phyloP scores from a whole-genome alignment of 2,797 vertebrate species.

The Melanotaenia trifasciata region DNA sequence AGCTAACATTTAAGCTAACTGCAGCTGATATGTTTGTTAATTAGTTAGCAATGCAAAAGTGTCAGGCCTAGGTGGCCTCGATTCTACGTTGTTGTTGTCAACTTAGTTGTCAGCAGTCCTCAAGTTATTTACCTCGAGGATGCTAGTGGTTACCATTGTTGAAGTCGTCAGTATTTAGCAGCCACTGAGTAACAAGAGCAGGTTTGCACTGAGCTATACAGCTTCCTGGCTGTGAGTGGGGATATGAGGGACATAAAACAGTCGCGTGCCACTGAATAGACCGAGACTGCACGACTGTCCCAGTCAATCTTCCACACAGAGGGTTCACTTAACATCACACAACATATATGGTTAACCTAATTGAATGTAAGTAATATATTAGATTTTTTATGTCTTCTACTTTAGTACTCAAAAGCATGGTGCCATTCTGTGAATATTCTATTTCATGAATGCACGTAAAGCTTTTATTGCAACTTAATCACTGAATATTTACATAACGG shows the following conservation, averaged over 20 bases:
- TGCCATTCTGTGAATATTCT: too few relatives aligned
- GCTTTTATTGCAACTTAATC: too few relatives aligned
- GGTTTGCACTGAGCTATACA: constrained; percentile 17
- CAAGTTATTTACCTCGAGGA: constrained; percentile 2
- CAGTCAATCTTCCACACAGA: constrained; percentile 57
- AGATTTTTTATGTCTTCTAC: too few relatives aligned
- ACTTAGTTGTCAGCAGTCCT: constrained; percentile 32
- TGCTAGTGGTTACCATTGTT: not conserved
- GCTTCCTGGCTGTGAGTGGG: constrained; percentile 33
- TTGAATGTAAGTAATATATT: not conserved
- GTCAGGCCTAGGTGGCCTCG: constrained; percentile 54
- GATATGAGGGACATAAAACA: constrained; percentile 33
- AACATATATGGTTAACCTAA: not conserved
- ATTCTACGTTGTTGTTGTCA: constrained; percentile 48
- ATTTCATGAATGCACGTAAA: too few relatives aligned
- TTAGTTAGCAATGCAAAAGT: constrained; percentile 43
- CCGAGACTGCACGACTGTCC: constrained; percentile 56
- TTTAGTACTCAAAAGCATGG: too few relatives aligned
- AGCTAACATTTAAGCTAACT: constrained; percentile 33
- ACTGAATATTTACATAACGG: too few relatives aligned
- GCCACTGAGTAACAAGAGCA: constrained; percentile 18
- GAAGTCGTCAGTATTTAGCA: constrained; percentile 1
- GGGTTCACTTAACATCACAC: constrained; percentile 3
- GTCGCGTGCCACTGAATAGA: constrained; percentile 63
- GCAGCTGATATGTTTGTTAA: constrained; percentile 23